Evolutionary conservation across 2,113 vertebrate species (phyloP).

Genomic region (Podilymbus podiceps): DNA sequence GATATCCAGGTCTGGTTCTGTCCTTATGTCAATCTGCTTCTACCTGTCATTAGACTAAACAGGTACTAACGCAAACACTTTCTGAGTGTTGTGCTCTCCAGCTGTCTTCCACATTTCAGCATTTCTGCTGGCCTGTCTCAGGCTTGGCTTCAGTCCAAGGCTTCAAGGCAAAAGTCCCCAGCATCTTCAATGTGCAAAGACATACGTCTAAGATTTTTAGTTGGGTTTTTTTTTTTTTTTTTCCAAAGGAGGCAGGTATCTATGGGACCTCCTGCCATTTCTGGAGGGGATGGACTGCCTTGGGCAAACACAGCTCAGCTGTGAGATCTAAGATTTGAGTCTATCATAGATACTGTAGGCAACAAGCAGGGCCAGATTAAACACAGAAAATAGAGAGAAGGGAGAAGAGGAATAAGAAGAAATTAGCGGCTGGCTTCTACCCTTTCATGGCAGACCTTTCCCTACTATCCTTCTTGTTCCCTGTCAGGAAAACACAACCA

Average conservation of each 20-base stretch:
- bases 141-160: background rate
- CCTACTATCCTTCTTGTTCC: background rate
- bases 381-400: background rate
- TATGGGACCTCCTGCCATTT: background rate
- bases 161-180: background rate
- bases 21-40: background rate
- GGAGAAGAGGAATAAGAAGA: background rate
- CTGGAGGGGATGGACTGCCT: background rate
- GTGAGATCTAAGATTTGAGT: background rate
- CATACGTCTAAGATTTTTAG: rapidly evolving
- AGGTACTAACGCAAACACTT: background rate
- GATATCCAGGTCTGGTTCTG: background rate
- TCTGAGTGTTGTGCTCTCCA: background rate
- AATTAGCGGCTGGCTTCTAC: background rate
- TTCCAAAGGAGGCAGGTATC: background rate
- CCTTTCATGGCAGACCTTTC: background rate
- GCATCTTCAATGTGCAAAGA: background rate
- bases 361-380: background rate
- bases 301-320: background rate
- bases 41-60: background rate
- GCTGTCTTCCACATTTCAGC: background rate
- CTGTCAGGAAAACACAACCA: no score
- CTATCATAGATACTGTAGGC: background rate
- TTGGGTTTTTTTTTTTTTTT: background rate
- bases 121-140: background rate